Evolutionary conservation across 2,797 vertebrate species (phyloP), one percentile per base, ranked within the genome.

Genomic region (Chelon auratus): DNA sequence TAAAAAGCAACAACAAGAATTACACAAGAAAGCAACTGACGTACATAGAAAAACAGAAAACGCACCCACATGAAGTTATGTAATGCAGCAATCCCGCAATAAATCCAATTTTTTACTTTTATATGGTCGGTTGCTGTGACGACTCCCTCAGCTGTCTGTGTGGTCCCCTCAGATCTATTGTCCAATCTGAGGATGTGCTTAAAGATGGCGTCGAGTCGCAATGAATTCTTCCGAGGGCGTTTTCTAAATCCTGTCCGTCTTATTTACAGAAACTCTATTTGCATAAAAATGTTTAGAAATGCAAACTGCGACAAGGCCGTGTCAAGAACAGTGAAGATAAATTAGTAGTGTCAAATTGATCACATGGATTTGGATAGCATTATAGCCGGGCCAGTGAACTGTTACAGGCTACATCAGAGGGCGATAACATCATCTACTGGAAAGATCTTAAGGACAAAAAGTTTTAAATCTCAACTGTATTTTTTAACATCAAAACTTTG

Each of bases 401-500:
- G 10, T 60, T 33, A 5, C 11, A 43, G 43, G 63, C 26, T 56
- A 52, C 43, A 55, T 54, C 11, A 17, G 36, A 14, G 30, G 2
- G 30, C 3, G 30, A 33, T 6, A 33, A 33, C 5, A 7, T 33
- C 30, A 33, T 7, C 30, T 33, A 33, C 30, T 33, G 30, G 30
- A 4, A 40, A 9, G 7, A 36, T 9, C 9, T 30, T 0, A 17
- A 48, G 20, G 18, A 55, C 13, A 48, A 8, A 42, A 54, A 18
- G 6, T 36, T 20, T n/a, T 9, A 2, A 39, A 68, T 17, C 9
- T 26, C 1, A 12, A 48, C 15, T 33, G 11, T 48, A 50, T 11
- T 40, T 56, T 17, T 63, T 15, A 43, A 26, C 36, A 30, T 42
- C 42, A 53, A 47, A 68, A 24, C 5, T 13, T 36, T 30, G 62